phyloP scores from a whole-genome alignment of 2,888 invertebrate species.

The Drosophila tripunctata region DNA sequence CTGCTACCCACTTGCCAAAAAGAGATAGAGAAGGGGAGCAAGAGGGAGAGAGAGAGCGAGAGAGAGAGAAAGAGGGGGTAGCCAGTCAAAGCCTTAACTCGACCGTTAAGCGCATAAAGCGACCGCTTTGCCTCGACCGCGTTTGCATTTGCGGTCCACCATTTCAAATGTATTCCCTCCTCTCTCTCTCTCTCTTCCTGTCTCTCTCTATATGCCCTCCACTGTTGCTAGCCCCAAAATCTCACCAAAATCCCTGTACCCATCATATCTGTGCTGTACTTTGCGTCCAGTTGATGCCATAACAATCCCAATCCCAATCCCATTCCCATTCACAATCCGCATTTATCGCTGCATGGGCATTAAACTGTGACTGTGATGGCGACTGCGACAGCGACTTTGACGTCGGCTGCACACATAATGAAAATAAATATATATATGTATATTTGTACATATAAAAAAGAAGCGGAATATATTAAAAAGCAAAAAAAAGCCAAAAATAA shows the following conservation, averaged over 20 bases:
- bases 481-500: conserved; percentile 40
- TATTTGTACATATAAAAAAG: no score
- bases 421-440: conserved; percentile 45
- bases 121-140: conserved; percentile 36
- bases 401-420: conserved; percentile 35
- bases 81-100: conserved; percentile 42
- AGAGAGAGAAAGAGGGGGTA: background rate
- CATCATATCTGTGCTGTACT: conserved; percentile 12
- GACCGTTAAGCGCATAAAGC: conserved; percentile 59
- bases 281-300: conserved; percentile 33
- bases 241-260: conserved; percentile 38
- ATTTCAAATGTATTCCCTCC: conserved; percentile 15
- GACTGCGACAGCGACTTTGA: background rate
- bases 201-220: background rate
- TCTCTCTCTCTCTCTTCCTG: background rate
- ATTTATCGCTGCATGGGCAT: conserved; percentile 63
- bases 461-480: conserved; percentile 1
- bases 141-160: conserved; percentile 58
- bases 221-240: conserved; percentile 17
- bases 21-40: conserved; percentile 18
- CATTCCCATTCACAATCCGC: conserved; percentile 47
- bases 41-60: background rate
- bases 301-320: conserved; percentile 51
- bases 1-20: conserved; percentile 40
- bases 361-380: conserved; percentile 48